phyloP scores from a whole-genome alignment of 2,888 invertebrate genomes.

The Theodoxus fluviatilis region DNA sequence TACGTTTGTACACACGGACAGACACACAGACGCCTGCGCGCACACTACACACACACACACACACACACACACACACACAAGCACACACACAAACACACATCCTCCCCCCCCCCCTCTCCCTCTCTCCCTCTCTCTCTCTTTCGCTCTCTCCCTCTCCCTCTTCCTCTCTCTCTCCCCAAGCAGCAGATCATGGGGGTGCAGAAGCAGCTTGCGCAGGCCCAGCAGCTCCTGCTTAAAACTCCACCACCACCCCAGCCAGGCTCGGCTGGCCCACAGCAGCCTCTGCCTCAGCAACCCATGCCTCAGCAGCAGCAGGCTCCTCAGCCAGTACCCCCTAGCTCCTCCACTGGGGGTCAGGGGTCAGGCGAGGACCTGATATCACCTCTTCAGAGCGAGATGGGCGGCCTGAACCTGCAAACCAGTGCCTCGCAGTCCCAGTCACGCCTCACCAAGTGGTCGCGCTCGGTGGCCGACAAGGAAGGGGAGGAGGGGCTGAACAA shows the following conservation, averaged over 20 bases:
- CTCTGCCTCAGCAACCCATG: slow-evolving; percentile 26
- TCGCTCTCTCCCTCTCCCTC: no score
- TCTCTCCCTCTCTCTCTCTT: no score
- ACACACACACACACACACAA: no score
- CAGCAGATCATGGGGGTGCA: slow-evolving; percentile 90
- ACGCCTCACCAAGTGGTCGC: slow-evolving; percentile 78
- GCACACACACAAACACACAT: no score
- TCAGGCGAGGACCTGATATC: slow-evolving; percentile 34
- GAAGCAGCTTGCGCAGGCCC: slow-evolving; percentile 78
- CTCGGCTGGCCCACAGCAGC: no score
- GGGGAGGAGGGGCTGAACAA: slow-evolving; percentile 44
- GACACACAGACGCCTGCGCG: no score
- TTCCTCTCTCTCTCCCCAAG: no score
- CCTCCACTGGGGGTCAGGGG: slow-evolving; percentile 23
- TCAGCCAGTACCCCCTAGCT: slow-evolving; percentile 33
- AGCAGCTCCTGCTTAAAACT: slow-evolving; percentile 71
- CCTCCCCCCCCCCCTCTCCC: no score
- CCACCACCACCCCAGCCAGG: slow-evolving; percentile 67
- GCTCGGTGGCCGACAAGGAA: slow-evolving; percentile 70
- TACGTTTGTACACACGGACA: no score
- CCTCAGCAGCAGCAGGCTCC: slow-evolving; percentile 25
- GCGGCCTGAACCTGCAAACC: background rate
- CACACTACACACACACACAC: no score
- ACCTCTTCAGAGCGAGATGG: slow-evolving; percentile 39
- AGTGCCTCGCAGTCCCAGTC: slow-evolving; percentile 29